phyloP scores from a whole-genome alignment of 2,113 vertebrate genomes.

The Sceloporus tristichus region DNA sequence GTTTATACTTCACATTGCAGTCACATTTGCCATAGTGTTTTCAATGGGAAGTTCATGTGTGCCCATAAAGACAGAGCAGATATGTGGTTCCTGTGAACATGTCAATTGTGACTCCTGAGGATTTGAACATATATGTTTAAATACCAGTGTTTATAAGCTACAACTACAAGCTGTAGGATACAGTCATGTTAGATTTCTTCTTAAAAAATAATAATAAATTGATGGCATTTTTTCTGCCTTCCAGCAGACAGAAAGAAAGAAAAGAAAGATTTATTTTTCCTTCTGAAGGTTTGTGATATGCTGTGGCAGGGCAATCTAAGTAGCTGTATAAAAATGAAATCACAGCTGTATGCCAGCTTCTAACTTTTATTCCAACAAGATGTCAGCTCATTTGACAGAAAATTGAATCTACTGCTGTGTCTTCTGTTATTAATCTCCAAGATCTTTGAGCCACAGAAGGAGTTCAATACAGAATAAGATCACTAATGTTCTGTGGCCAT shows the following conservation, averaged over 20 bases:
- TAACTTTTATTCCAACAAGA: conserved; percentile 19
- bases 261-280: background rate
- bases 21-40: background rate
- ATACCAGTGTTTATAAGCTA: background rate
- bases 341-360: background rate
- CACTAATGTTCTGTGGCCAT: conserved; percentile 17
- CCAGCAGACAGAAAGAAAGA: background rate
- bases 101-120: background rate
- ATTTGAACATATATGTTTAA: background rate
- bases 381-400: conserved; percentile 30
- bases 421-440: conserved; percentile 33
- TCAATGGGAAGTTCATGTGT: background rate
- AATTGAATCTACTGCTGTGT: conserved; percentile 24
- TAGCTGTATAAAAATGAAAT: background rate
- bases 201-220: background rate
- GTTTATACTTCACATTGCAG: background rate
- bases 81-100: background rate
- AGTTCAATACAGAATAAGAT: conserved; percentile 15
- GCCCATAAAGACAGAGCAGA: background rate
- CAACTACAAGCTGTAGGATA: background rate
- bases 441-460: background rate
- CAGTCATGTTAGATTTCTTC: background rate
- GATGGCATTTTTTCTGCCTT: background rate
- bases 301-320: conserved; percentile 23
- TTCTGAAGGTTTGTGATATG: background rate